phyloP scores from a whole-genome alignment of 2,797 vertebrate species.

The Ispidina lecontei region DNA sequence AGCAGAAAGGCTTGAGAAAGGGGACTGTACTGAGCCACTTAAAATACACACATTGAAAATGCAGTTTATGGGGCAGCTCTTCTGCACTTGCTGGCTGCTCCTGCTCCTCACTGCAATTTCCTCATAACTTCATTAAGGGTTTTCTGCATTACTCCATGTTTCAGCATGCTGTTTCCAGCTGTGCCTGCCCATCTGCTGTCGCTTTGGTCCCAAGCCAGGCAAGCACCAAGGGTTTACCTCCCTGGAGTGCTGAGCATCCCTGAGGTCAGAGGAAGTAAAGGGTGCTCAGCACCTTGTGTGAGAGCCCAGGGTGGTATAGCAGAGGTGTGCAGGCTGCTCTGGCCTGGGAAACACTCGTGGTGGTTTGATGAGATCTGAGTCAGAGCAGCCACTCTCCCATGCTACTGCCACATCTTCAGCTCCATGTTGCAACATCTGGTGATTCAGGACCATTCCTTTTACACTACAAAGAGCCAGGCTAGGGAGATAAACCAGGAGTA shows the following conservation, averaged over 20 bases:
- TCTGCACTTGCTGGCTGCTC: neutral
- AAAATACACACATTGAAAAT: neutral
- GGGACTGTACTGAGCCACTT: neutral
- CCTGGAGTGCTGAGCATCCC: neutral
- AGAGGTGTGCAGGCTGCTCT: neutral
- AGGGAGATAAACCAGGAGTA: neutral
- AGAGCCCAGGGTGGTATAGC: neutral
- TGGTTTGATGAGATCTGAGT: neutral
- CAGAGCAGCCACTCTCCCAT: neutral
- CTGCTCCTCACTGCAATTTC: fast-evolving
- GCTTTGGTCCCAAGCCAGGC: neutral
- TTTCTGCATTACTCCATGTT: neutral
- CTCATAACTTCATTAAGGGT: neutral
- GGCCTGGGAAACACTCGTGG: neutral
- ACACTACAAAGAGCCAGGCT: neutral
- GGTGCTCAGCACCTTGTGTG: neutral
- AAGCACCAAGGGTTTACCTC: neutral
- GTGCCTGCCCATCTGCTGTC: neutral
- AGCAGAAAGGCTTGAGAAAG: neutral
- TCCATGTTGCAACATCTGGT: neutral
- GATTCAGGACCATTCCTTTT: neutral
- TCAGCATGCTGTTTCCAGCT: neutral
- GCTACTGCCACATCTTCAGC: neutral
- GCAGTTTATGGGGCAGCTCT: neutral
- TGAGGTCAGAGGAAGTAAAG: neutral